Evolutionary conservation across 1,140 invertebrate genomes (phyloP).

Genomic region (Papilio polytes): DNA sequence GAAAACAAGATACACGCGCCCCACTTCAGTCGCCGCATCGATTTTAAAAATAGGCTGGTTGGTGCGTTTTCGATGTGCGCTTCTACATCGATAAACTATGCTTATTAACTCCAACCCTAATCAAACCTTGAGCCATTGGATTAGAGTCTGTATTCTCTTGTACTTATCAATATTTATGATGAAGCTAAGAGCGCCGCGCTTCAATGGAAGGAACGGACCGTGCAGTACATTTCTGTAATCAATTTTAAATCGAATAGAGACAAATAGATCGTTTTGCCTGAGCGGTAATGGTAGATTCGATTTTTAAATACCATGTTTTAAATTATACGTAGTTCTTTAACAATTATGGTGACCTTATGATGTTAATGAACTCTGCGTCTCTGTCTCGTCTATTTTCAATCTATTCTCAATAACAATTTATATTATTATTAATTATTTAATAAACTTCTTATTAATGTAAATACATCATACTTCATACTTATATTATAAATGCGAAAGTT

Average conservation of each 20-base stretch:
- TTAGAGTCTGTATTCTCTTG: constrained; percentile 55
- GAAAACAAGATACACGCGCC: constrained; percentile 64
- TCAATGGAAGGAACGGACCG: constrained; percentile 64
- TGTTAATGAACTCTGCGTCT: no score
- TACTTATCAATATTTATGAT: constrained; percentile 44
- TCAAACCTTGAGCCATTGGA: constrained; percentile 42
- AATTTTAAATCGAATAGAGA: constrained; percentile 34
- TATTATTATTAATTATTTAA: no score
- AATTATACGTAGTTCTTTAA: neutral
- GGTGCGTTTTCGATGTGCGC: constrained; percentile 70
- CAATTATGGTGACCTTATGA: no score
- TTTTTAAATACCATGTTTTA: neutral
- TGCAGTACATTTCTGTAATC: constrained; percentile 51
- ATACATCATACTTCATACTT: no score
- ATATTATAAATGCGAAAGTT: no score
- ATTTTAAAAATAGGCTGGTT: constrained; percentile 71
- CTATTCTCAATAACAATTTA: no score
- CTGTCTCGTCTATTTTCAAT: no score
- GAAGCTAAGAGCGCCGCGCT: constrained; percentile 50
- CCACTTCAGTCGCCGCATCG: constrained; percentile 73
- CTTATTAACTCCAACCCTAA: constrained; percentile 43
- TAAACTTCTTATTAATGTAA: no score
- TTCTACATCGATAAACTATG: constrained; percentile 58
- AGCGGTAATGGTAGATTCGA: neutral
- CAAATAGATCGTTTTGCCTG: constrained; percentile 10